Percentiles rank a stretch among this genome's conserved stretches.
These are phyloP conservation scores for Phalangium opilio DNA, from an alignment of 2,888 invertebrate species.

Conservation along the genomic window DNA sequence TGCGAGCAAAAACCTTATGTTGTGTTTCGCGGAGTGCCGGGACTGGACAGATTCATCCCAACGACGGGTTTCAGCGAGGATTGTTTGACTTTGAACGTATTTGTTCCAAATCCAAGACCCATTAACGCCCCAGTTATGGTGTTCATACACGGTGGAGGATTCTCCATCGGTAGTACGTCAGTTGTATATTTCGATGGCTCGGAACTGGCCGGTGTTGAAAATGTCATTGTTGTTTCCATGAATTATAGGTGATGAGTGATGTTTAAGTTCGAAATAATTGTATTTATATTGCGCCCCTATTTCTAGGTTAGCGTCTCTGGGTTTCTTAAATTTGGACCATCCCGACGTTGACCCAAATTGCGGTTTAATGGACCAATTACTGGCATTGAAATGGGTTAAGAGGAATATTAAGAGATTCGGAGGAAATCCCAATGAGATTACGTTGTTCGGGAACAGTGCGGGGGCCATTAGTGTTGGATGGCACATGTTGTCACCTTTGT, in stretches of 20 bases:
- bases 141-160: constrained; percentile 27
- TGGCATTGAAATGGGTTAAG: constrained; percentile 27
- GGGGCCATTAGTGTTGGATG: constrained; percentile 23
- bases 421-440: constrained; percentile 25
- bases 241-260: constrained; percentile 33
- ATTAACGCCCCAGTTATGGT: constrained; percentile 51
- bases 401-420: constrained; percentile 23
- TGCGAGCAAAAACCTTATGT: constrained; percentile 8
- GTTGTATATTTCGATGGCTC: constrained; percentile 37
- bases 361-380: constrained; percentile 26
- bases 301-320: too few species aligned
- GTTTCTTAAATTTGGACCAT: constrained; percentile 24
- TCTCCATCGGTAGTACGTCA: constrained; percentile 19
- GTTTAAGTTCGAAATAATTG: too few species aligned
- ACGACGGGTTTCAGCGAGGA: constrained; percentile 40
- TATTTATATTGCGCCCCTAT: too few species aligned
- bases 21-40: constrained; percentile 4
- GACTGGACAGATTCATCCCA: neutral
- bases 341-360: constrained; percentile 25
- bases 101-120: constrained; percentile 42
- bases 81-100: constrained; percentile 67
- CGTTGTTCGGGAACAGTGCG: constrained; percentile 26
- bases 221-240: constrained; percentile 38
- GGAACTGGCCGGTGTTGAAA: constrained; percentile 34
- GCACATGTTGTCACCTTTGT: constrained; percentile 16